phyloP scores from a whole-genome alignment of 2,888 invertebrate species.

The Campoplex nolae region DNA sequence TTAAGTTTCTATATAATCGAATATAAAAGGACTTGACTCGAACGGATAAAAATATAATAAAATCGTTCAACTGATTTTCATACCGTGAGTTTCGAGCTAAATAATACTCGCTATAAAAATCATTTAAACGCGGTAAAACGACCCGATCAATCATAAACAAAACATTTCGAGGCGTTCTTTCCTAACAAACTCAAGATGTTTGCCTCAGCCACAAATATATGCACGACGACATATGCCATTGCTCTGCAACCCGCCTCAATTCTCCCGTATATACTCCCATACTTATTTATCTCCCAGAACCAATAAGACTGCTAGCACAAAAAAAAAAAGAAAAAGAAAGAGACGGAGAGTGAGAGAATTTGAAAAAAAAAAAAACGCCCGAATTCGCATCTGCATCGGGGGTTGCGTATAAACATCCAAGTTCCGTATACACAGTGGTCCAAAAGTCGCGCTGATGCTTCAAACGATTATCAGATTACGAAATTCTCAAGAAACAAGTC shows the following conservation, averaged over 20 bases:
- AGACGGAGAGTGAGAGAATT: constrained; percentile 2
- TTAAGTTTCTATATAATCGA: not conserved
- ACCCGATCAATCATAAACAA: constrained; percentile 64
- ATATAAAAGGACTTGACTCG: not conserved
- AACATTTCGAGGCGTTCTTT: constrained; percentile 47
- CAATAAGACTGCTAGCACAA: constrained; percentile 48
- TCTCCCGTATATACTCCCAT: constrained; percentile 49
- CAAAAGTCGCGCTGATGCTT: not conserved
- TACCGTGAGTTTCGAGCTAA: not conserved
- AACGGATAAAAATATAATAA: not conserved
- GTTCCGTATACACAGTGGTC: constrained; percentile 26
- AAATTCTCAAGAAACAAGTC: not conserved
- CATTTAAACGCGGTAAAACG: not conserved
- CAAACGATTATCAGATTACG: not conserved
- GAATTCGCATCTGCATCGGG: constrained; percentile 57
- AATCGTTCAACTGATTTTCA: not conserved
- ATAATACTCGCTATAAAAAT: not conserved
- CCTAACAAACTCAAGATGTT: constrained; percentile 69
- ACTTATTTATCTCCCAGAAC: constrained; percentile 65
- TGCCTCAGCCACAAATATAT: constrained; percentile 26
- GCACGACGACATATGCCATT: constrained; percentile 64
- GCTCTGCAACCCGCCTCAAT: constrained; percentile 56
- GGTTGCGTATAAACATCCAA: constrained; percentile 43
- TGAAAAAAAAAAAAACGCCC: constrained; percentile 8
- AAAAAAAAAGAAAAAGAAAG: constrained; percentile 7